Conservation (phyloP, 1,140 invertebrate genomes). For the Aphelinus atriplicis region DNA sequence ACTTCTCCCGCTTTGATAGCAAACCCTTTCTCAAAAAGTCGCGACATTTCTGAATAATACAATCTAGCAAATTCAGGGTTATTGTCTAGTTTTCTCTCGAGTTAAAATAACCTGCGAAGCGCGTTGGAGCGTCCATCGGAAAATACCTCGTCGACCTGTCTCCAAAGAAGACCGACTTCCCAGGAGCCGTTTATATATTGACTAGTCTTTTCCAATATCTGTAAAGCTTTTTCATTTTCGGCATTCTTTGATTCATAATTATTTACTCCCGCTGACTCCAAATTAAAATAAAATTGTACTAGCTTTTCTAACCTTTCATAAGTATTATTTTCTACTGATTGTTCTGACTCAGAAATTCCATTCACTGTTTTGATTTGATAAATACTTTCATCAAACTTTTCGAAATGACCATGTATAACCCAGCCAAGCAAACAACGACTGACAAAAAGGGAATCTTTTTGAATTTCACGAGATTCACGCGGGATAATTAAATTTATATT, state of each 20-base stretch:
- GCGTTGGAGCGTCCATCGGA: background rate
- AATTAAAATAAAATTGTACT: conserved; percentile 3
- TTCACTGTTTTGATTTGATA: background rate
- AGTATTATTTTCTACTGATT: background rate
- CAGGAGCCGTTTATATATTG: conserved; percentile 3
- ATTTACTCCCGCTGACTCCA: conserved; percentile 2
- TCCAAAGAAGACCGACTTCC: conserved; percentile 40
- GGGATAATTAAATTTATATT: background rate
- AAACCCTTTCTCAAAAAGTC: background rate
- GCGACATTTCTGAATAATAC: background rate
- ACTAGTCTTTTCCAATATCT: conserved; percentile 8
- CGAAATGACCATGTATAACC: background rate
- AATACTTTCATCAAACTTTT: background rate
- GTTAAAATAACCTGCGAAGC: background rate
- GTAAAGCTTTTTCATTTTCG: background rate
- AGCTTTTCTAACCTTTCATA: background rate
- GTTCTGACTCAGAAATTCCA: background rate
- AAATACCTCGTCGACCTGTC: background rate
- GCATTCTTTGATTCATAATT: background rate
- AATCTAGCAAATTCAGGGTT: background rate
- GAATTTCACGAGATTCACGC: background rate
- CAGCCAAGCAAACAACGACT: conserved; percentile 9
- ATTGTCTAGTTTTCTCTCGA: background rate
- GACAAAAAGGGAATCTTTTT: background rate
- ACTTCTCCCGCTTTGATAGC: background rate